Base-by-base conservation (phyloP, 1,140 invertebrate genomes). In the Drosophila sechellia region DNA sequence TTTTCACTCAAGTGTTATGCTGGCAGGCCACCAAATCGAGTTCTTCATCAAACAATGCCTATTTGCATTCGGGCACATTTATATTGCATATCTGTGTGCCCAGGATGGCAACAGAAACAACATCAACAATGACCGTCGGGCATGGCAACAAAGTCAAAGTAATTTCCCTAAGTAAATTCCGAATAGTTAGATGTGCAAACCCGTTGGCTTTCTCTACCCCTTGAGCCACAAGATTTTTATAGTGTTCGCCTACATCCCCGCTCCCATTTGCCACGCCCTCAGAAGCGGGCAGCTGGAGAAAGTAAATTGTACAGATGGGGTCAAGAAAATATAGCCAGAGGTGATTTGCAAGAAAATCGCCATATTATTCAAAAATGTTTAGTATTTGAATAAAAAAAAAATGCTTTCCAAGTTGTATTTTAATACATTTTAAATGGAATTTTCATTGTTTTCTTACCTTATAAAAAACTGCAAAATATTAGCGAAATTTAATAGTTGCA, bases 141-240 rank as follows among this genome's bases (percentile, higher is more conserved):
- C 42, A 69, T 48, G 50, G 64, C 42, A 65, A 50, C 63, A 70
- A 76, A 77, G 73, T 75, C 71, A 76, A 76, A 77, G 73, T 77
- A 77, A 77, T 77, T 77, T 77, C 63, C 73, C 50, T 77, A 77
- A 77, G 73, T 77, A 77, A 77, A 77, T 76, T 76, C 55, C 54
- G 53, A 77, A 77, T 76, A 76, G 73, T 77, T 54, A 27, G 43
- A 66, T 54, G 49, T 48, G 53, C 27, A 40, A 27, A 34, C 45
- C 49, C 40, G 20, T 54, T 48, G 34, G 46, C 68, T 53, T 72
- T 71, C 25, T 72, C 54, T 45, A 17, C 11, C 46, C 55, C 68
- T 52, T 43, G 39, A 72, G 65, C 59, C 20, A 57, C 35, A 57
- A 20, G 42, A 48, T 65, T 75, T 76, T 66, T 75, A 70, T 69